Conservation (phyloP, 37 sponge, comb jelly and placozoan species). For the Ianthella basta region DNA sequence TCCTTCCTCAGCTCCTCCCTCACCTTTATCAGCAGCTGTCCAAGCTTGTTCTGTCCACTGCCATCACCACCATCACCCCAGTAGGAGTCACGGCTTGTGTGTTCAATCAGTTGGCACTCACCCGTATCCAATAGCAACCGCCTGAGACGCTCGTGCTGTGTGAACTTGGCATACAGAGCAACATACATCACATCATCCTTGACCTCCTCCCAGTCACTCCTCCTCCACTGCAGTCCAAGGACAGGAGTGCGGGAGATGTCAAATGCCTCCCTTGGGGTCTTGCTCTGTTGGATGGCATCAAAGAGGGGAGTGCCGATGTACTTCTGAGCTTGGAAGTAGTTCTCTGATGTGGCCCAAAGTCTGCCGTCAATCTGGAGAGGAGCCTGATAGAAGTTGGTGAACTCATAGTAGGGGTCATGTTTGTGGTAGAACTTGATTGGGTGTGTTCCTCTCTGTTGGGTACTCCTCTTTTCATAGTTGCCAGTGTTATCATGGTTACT, state of each 20-base stretch:
- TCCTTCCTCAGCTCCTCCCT: constrained; percentile 36
- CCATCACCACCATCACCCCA: constrained; percentile 84
- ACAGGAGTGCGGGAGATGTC: constrained; percentile 48
- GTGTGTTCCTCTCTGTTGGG: not conserved
- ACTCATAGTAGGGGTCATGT: constrained; percentile 68
- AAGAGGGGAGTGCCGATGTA: constrained; percentile 66
- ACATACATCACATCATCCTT: constrained; percentile 62
- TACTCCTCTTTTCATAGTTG: too few relatives aligned
- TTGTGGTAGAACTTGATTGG: constrained; percentile 67
- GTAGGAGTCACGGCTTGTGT: constrained; percentile 50
- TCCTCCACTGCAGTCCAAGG: constrained; percentile 39
- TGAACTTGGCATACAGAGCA: constrained; percentile 69
- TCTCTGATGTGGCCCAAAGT: constrained; percentile 62
- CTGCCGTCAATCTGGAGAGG: constrained; percentile 33
- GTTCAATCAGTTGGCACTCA: constrained; percentile 45
- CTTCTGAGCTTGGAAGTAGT: constrained; percentile 81
- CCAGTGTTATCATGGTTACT: too few relatives aligned
- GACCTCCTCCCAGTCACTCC: constrained; percentile 67
- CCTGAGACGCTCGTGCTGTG: constrained; percentile 36
- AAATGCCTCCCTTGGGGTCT: constrained; percentile 54
- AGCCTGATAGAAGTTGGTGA: constrained; percentile 61
- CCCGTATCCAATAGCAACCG: constrained; percentile 40
- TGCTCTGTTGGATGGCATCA: constrained; percentile 20
- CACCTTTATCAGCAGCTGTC: constrained; percentile 45
- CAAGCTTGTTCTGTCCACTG: constrained; percentile 61